Evolutionary conservation across 2,797 vertebrate species (phyloP).

Genomic region (Coilia nasus): DNA sequence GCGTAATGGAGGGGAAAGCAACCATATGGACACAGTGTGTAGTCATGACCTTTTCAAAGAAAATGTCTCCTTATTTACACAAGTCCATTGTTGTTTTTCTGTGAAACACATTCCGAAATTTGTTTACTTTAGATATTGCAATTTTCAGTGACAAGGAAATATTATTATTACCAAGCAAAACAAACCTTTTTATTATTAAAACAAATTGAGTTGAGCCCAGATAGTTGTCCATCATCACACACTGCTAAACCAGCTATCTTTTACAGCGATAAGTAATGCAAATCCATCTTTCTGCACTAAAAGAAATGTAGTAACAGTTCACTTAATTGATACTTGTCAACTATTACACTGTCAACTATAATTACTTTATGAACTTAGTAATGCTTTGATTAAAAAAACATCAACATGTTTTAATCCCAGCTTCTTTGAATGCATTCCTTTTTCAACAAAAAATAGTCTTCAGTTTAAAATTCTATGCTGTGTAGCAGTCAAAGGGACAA

Average conservation of each 20-base stretch:
- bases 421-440: too few relatives aligned
- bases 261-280: not conserved
- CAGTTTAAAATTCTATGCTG: too few relatives aligned
- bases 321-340: too few relatives aligned
- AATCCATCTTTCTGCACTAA: not conserved
- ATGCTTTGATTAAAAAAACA: too few relatives aligned
- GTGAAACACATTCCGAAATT: not conserved
- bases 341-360: too few relatives aligned
- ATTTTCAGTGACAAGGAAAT: not conserved
- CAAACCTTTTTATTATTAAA: not conserved
- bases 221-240: not conserved
- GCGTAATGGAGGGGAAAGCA: slow-evolving; percentile 4
- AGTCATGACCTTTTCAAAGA: not conserved
- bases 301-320: too few relatives aligned
- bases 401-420: too few relatives aligned
- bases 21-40: slow-evolving; percentile 23
- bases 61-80: not conserved
- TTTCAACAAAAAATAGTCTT: too few relatives aligned
- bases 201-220: not conserved
- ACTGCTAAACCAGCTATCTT: not conserved
- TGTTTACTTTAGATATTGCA: not conserved
- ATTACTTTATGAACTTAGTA: too few relatives aligned
- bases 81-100: not conserved
- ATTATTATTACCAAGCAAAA: not conserved
- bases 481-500: too few relatives aligned